phyloP scores from a whole-genome alignment of 1,140 invertebrate species.

The Bursaphelenchus mucronatus region DNA sequence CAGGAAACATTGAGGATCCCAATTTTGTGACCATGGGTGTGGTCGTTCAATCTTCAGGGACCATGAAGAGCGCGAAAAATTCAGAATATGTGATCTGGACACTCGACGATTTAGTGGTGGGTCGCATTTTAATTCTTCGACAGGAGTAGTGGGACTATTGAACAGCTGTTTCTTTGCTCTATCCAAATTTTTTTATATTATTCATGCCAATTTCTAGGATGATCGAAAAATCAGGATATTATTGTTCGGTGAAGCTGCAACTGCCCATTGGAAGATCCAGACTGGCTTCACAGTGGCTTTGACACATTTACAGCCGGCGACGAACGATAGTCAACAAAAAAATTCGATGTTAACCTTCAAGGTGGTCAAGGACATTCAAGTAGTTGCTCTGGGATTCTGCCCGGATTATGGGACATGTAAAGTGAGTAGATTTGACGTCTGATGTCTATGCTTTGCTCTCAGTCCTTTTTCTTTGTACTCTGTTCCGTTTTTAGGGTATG shows the following conservation, averaged over 20 bases:
- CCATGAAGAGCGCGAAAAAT: constrained; percentile 51
- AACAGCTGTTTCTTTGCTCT: not conserved
- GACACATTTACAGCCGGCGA: constrained; percentile 20
- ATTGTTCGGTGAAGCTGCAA: constrained; percentile 53
- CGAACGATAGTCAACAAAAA: not conserved
- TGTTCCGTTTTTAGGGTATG: constrained; percentile 14
- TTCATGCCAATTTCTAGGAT: not conserved
- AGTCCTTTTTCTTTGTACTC: constrained; percentile 1
- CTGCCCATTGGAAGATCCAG: constrained; percentile 55
- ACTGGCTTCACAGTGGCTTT: constrained; percentile 37
- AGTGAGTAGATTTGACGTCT: constrained; percentile 24
- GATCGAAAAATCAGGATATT: constrained; percentile 40
- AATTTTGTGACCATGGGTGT: constrained; percentile 54
- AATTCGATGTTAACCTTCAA: constrained; percentile 31
- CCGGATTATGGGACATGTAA: constrained; percentile 47
- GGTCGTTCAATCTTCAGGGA: constrained; percentile 47
- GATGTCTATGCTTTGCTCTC: not conserved
- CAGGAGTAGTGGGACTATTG: not conserved
- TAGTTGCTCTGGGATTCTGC: constrained; percentile 48
- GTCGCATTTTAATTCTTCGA: constrained; percentile 7
- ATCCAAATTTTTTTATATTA: not conserved
- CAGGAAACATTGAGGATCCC: not conserved
- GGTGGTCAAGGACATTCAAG: constrained; percentile 46
- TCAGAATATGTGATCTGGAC: constrained; percentile 59
- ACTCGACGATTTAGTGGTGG: constrained; percentile 25